Evolutionary conservation across 1,140 invertebrate genomes (phyloP), one percentile per base, ranked within the genome.

Genomic region (Pseudomyrmex sp.): DNA sequence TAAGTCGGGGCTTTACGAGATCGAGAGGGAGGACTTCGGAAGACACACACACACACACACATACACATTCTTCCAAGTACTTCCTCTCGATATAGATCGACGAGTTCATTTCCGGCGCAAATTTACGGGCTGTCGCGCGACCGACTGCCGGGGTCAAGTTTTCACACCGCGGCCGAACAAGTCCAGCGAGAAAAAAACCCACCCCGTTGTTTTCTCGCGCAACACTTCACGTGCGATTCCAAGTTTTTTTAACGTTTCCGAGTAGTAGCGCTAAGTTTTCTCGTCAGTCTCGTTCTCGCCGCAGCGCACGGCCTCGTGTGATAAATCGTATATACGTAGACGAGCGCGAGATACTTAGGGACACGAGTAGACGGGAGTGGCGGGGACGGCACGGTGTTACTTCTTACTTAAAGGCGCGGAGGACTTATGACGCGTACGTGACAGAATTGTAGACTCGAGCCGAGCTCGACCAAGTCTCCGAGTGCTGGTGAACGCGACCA

Each of bases 381-480:
- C 77, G 63, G 56, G 23, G 65, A 23, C 50, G 69, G 75, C 61
- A 58, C 18, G 84, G 79, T 54, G 88, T 91, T 91, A 91, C 90
- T 91, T 91, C 90, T 90, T 90, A 90, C 88, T 91, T 91, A 90
- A 88, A 91, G 85, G 75, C 83, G 83, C 83, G 84, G 68, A 88
- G 86, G 85, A 92, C 90, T 92, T 91, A 91, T 89, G 88, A 91
- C 89, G 89, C 73, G 89, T 85, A 90, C 90, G 91, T 91, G 90
- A 92, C 88, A 86, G 84, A 92, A 92, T 92, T 92, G 83, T 75
- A 73, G 87, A 83, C 72, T 54, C 79, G 15, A 52, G 12, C 10
- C 46, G 56, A 68, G 52, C 52, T 72, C 20, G 54, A 46, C 15
- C 23, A 18, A 58, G 56, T 83, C 63, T 83, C 52, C 1, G 46